phyloP scores from a whole-genome alignment of 2,113 vertebrate genomes.

The Indri indri region DNA sequence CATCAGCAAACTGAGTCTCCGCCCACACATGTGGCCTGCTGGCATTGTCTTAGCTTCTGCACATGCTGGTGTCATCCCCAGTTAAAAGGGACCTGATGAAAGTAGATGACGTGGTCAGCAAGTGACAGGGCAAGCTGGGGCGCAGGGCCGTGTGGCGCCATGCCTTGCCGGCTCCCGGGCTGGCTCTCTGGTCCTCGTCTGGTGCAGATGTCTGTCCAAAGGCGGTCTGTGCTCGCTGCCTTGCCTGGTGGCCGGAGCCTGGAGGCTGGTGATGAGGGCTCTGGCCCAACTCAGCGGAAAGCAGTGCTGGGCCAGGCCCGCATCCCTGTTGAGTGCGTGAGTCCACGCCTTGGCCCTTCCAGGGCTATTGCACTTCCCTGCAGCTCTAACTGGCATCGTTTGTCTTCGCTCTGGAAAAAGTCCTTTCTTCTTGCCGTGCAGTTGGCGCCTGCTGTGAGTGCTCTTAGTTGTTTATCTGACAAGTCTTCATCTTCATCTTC shows the following conservation, averaged over 20 bases:
- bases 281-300: background rate
- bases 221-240: background rate
- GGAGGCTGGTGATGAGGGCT: background rate
- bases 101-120: background rate
- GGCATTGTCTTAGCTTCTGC: background rate
- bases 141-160: background rate
- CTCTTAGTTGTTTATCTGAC: background rate
- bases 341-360: background rate
- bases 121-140: too few species aligned
- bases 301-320: too few species aligned
- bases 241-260: background rate
- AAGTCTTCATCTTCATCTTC: background rate
- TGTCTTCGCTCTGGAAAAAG: background rate
- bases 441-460: background rate
- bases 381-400: background rate
- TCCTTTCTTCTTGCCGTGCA: background rate
- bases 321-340: fast-evolving
- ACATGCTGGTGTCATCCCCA: background rate
- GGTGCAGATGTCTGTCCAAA: background rate
- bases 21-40: background rate
- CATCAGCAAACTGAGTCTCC: background rate
- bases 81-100: background rate
- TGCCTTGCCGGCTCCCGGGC: fast-evolving
- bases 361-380: background rate
- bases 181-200: background rate